Evolutionary conservation across 2,797 vertebrate genomes (phyloP).

Genomic region (Eulemur rubriventer): DNA sequence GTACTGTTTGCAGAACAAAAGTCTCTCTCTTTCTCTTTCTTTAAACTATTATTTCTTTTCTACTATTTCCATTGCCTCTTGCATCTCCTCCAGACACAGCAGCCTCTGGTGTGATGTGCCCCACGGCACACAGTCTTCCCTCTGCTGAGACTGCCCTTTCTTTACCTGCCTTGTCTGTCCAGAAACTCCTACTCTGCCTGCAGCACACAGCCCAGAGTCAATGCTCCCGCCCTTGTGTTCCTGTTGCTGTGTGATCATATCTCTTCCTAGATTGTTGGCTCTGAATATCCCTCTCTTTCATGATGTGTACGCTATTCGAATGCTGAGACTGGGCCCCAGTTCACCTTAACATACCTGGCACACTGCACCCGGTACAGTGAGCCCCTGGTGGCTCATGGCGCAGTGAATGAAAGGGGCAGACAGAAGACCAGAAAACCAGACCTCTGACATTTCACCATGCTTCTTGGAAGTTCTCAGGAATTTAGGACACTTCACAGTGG

Average conservation of each 20-base stretch:
- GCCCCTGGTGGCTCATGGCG: background rate
- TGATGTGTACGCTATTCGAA: background rate
- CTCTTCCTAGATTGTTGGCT: background rate
- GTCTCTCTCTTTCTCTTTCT: background rate
- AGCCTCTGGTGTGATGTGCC: background rate
- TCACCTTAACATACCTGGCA: background rate
- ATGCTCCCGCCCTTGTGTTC: background rate
- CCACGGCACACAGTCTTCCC: accelerated
- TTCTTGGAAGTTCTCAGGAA: background rate
- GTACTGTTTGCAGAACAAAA: background rate
- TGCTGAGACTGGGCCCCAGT: background rate
- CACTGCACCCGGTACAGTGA: background rate
- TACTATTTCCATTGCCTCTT: background rate
- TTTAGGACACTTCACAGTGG: background rate
- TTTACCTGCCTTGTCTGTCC: background rate
- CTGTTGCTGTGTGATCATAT: background rate
- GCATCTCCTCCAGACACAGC: accelerated
- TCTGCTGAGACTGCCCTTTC: background rate
- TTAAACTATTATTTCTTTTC: background rate
- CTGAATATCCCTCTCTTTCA: background rate
- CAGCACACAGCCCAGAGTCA: background rate
- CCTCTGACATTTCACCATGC: background rate
- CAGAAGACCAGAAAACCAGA: background rate
- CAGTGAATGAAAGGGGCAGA: background rate
- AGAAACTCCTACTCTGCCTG: background rate